Conservation (phyloP, 2,797 vertebrate species). For the Cossypha polioptera region DNA sequence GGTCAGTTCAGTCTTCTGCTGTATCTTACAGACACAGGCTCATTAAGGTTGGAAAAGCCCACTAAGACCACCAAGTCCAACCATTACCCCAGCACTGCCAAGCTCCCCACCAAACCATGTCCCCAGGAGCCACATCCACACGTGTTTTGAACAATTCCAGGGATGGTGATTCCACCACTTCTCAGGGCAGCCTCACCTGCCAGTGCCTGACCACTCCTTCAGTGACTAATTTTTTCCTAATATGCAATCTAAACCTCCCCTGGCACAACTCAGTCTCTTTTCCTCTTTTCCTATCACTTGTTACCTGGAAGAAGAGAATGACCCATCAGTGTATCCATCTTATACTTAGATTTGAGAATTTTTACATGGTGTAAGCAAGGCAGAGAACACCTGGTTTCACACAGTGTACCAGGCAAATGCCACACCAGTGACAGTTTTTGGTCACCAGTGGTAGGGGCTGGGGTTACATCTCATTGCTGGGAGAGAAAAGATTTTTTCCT, state of each 20-base stretch:
- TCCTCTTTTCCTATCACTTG: neutral
- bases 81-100: neutral
- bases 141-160: neutral
- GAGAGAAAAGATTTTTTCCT: neutral
- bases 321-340: neutral
- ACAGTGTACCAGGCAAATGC: neutral
- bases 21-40: neutral
- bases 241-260: neutral
- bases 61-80: fast-evolving
- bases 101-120: neutral
- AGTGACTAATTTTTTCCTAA: neutral
- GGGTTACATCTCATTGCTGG: neutral
- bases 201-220: neutral
- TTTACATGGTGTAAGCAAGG: neutral
- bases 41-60: neutral
- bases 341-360: neutral
- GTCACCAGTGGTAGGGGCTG: neutral
- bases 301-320: neutral
- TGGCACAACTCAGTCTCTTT: neutral
- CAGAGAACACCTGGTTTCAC: neutral
- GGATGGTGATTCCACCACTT: neutral
- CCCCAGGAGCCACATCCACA: neutral
- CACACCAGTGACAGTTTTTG: neutral
- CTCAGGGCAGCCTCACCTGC: neutral
- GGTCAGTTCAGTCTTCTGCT: neutral